Evolutionary conservation across 1,140 invertebrate genomes (phyloP).

Genomic region (Aphaenogaster rudis): DNA sequence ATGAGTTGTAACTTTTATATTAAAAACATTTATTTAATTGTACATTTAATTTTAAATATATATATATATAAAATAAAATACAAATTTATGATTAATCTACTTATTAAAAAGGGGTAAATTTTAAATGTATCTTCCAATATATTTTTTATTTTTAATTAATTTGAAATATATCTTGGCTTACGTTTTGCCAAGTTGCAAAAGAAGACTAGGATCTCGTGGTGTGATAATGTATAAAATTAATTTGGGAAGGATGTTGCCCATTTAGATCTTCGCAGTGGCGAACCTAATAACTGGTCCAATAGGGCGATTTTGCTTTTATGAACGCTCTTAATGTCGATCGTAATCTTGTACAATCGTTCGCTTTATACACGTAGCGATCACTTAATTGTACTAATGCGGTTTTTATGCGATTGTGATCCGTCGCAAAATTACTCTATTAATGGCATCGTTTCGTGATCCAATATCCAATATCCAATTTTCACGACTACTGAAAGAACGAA

Average conservation of each 20-base stretch:
- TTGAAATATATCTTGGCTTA: not conserved
- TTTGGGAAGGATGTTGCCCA: not conserved
- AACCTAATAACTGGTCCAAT: not conserved
- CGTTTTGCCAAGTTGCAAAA: not conserved
- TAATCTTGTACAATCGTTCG: slow-evolving; percentile 33
- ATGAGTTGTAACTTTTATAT: not conserved
- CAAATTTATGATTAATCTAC: slow-evolving; percentile 3
- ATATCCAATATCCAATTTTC: slow-evolving; percentile 32
- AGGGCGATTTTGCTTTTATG: not conserved
- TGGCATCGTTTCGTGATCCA: not conserved
- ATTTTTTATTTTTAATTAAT: not conserved
- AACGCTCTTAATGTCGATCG: slow-evolving; percentile 7
- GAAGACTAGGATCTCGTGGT: not conserved
- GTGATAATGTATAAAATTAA: slow-evolving; percentile 4
- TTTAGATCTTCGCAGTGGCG: not conserved
- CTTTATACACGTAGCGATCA: slow-evolving; percentile 7
- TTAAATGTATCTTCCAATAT: not conserved
- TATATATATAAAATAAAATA: not conserved
- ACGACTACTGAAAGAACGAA: not conserved
- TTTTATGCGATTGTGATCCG: not conserved
- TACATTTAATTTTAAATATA: not conserved
- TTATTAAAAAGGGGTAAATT: not conserved
- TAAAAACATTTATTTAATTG: too few relatives aligned
- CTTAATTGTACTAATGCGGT: slow-evolving; percentile 47
- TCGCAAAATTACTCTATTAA: slow-evolving; percentile 10